A percentile compares a stretch with the other conserved stretches of the same genome.
These are phyloP conservation scores for Catalaphyllia jardinei DNA, from an alignment of 64 coral and sea anemone genomes.

Conservation along the genomic window DNA sequence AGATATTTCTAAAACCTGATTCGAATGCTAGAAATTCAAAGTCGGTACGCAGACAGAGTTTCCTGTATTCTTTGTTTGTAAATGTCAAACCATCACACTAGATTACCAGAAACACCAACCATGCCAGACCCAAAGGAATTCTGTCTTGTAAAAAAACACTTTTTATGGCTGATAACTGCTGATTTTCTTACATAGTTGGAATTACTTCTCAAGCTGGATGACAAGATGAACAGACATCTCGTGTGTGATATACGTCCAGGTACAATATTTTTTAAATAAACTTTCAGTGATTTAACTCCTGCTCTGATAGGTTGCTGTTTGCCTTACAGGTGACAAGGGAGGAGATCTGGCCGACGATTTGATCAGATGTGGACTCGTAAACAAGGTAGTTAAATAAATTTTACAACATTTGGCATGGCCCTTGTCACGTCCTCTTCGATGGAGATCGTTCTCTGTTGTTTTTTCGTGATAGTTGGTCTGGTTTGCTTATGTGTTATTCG, in stretches of 20 bases:
- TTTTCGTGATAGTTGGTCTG: no score
- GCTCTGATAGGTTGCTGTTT: no score
- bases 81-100: no score
- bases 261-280: not conserved
- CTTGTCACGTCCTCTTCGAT: no score
- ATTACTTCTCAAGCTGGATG: conserved; percentile 83
- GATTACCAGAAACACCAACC: not conserved
- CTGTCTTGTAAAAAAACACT: no score
- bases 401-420: not conserved
- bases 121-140: not conserved
- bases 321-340: conserved; percentile 70
- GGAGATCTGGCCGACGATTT: conserved; percentile 78
- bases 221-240: conserved; percentile 93
- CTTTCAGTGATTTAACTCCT: no score
- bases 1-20: no score
- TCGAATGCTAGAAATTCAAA: no score
- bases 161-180: not conserved
- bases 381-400: conserved; percentile 49
- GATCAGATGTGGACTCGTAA: conserved; percentile 81
- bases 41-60: no score
- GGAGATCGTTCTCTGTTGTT: no score
- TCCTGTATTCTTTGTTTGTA: no score
- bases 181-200: conserved; percentile 57
- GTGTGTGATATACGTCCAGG: conserved; percentile 76
- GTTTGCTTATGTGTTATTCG: not conserved